Evolutionary conservation across 1,140 invertebrate species (phyloP).

Genomic region (Arctopsyche grandis): DNA sequence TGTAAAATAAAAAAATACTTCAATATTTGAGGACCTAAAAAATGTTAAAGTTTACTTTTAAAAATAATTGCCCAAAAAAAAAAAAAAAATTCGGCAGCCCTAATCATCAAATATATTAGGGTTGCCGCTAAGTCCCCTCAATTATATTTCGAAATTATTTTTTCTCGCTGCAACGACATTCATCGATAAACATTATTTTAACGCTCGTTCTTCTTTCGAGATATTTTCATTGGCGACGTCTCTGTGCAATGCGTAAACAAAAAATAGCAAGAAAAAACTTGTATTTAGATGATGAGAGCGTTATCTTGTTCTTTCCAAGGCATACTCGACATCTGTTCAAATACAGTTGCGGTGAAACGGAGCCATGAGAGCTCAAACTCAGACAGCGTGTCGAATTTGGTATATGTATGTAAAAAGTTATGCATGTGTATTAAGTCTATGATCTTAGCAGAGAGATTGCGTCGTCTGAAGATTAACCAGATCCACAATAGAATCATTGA

Average conservation of each 20-base stretch:
- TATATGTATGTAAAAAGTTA: not conserved
- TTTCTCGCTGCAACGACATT: too few relatives aligned
- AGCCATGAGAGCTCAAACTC: not conserved
- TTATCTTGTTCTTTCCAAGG: not conserved
- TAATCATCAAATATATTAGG: too few relatives aligned
- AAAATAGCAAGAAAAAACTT: not conserved
- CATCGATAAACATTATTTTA: too few relatives aligned
- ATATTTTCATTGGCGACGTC: not conserved
- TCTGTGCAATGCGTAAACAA: not conserved
- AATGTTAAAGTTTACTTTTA: too few relatives aligned
- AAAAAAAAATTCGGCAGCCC: too few relatives aligned
- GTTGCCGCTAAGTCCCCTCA: too few relatives aligned
- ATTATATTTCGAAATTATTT: too few relatives aligned
- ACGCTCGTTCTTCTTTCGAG: too few relatives aligned
- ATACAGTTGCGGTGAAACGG: constrained; percentile 12
- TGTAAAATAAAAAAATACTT: too few relatives aligned
- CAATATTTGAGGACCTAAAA: too few relatives aligned
- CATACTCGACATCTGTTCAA: constrained; percentile 17
- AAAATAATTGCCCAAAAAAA: too few relatives aligned
- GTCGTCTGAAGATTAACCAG: not conserved
- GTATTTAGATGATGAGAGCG: not conserved
- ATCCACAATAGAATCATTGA: not conserved
- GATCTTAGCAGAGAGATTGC: not conserved
- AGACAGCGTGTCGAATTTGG: not conserved
- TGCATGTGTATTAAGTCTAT: not conserved